Evolutionary conservation across 1,140 invertebrate genomes (phyloP).

Genomic region (Megalopta genalis): DNA sequence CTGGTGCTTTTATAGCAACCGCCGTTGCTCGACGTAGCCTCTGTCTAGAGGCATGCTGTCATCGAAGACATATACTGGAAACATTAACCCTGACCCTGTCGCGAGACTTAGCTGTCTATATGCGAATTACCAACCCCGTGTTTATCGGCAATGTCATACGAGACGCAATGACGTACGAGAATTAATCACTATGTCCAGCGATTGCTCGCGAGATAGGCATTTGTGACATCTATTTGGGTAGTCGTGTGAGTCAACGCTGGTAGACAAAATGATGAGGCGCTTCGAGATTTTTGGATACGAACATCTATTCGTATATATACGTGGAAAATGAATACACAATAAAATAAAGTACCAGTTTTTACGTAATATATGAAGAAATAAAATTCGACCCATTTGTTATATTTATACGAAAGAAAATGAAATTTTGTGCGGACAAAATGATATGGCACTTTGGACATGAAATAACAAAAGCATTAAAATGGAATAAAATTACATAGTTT

Average conservation of each 20-base stretch:
- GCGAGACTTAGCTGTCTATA: slow-evolving; percentile 18
- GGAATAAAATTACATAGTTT: too few relatives aligned
- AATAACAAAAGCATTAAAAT: too few relatives aligned
- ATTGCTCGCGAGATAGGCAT: background rate
- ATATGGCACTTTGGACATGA: too few relatives aligned
- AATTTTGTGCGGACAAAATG: too few relatives aligned
- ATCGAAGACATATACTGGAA: slow-evolving; percentile 21
- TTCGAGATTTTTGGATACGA: too few relatives aligned
- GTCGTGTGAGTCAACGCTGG: background rate
- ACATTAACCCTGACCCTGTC: slow-evolving; percentile 46
- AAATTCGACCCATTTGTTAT: too few relatives aligned
- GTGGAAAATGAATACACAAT: too few relatives aligned
- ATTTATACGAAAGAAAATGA: too few relatives aligned
- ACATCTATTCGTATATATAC: too few relatives aligned
- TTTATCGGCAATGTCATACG: slow-evolving; percentile 33
- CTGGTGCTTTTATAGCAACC: slow-evolving; percentile 45
- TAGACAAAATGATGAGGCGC: too few relatives aligned
- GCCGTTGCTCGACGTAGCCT: slow-evolving; percentile 19
- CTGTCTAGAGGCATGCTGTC: background rate
- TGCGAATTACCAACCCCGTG: background rate
- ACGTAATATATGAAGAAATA: too few relatives aligned
- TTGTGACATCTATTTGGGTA: background rate
- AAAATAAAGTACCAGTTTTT: too few relatives aligned
- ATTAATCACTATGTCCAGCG: slow-evolving; percentile 24
- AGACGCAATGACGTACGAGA: slow-evolving; percentile 2